These are phyloP conservation scores for Craseonycteris thonglongyai DNA, from an alignment of 2,113 vertebrate species.

Conservation along the genomic window DNA sequence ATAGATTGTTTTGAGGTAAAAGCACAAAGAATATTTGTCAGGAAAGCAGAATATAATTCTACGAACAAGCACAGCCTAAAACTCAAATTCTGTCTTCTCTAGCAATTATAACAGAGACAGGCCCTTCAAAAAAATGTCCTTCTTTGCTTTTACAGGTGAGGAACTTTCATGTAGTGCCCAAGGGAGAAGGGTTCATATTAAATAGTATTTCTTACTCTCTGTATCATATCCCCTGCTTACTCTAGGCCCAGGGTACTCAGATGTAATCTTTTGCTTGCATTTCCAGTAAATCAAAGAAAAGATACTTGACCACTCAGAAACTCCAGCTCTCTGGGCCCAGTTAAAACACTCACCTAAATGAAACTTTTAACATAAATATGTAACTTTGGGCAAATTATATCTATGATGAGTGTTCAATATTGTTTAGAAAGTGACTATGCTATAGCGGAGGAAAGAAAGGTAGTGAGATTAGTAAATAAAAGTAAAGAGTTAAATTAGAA, in stretches of 20 bases:
- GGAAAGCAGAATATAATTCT: constrained; percentile 14
- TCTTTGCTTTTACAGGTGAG: background rate
- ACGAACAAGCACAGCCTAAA: background rate
- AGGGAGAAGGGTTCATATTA: background rate
- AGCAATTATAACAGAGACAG: background rate
- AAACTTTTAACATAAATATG: background rate
- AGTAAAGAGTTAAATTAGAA: background rate
- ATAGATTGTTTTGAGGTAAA: background rate
- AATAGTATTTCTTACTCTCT: background rate
- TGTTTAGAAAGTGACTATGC: background rate
- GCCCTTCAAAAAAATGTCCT: background rate
- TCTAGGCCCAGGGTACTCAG: background rate
- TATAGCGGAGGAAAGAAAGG: background rate
- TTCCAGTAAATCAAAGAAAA: constrained; percentile 35
- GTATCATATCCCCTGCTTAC: background rate
- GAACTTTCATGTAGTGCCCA: background rate
- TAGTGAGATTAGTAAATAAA: background rate
- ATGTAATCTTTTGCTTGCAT: background rate
- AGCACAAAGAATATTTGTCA: constrained; percentile 30
- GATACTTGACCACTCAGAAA: background rate
- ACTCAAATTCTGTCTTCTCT: constrained; percentile 16
- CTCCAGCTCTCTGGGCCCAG: background rate
- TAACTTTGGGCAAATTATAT: constrained; percentile 20
- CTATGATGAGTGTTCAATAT: background rate
- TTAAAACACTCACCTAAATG: background rate